phyloP scores from a whole-genome alignment of 2,797 vertebrate species.

The Telmatherina bonti region DNA sequence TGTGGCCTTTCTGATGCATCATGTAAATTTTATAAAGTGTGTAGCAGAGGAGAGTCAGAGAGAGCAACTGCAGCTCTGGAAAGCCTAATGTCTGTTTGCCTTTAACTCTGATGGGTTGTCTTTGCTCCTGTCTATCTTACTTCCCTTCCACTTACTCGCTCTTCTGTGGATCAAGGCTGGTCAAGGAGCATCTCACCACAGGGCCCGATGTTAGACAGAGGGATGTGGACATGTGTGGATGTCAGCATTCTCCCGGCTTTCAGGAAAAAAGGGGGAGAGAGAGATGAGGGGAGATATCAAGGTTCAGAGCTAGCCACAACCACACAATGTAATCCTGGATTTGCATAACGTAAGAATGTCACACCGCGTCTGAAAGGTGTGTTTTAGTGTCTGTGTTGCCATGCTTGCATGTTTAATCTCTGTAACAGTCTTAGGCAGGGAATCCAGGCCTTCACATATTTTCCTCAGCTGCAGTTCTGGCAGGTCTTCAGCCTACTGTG shows the following conservation, averaged over 20 bases:
- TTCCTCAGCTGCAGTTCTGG: constrained; percentile 77
- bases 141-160: constrained; percentile 82
- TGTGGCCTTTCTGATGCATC: constrained; percentile 85
- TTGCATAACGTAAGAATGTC: constrained; percentile 49
- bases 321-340: constrained; percentile 25
- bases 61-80: constrained; percentile 73
- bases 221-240: constrained; percentile 60
- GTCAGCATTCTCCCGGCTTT: constrained; percentile 54
- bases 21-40: constrained; percentile 86
- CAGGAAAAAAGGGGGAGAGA: constrained; percentile 19
- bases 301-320: constrained; percentile 42
- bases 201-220: constrained; percentile 71
- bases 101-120: constrained; percentile 83
- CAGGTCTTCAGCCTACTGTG: constrained; percentile 80
- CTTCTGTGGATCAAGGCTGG: constrained; percentile 80
- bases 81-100: constrained; percentile 83
- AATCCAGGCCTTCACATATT: constrained; percentile 59
- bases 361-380: constrained; percentile 28
- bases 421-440: constrained; percentile 47
- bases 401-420: constrained; percentile 46
- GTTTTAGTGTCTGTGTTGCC: constrained; percentile 32
- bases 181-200: constrained; percentile 77
- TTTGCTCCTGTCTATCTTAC: constrained; percentile 82
- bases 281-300: constrained; percentile 34
- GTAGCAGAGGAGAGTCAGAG: constrained; percentile 65